phyloP scores from a whole-genome alignment of 1,140 invertebrate genomes.

The Drosophila miranda region DNA sequence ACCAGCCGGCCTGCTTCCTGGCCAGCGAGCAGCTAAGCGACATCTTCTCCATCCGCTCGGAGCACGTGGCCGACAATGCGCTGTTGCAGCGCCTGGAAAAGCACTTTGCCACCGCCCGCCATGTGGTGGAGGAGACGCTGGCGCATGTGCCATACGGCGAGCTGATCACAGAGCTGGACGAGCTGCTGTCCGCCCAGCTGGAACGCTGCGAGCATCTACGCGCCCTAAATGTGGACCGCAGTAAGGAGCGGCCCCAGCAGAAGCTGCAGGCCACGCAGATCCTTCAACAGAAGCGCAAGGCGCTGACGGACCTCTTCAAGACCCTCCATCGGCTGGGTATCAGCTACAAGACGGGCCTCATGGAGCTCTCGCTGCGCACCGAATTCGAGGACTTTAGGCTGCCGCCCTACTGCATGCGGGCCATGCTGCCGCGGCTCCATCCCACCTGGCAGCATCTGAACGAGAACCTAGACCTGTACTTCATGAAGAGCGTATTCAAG shows the following conservation, averaged over 20 bases:
- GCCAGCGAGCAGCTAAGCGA: constrained; percentile 51
- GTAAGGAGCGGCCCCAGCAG: constrained; percentile 88
- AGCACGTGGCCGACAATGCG: constrained; percentile 21
- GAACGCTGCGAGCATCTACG: constrained; percentile 86
- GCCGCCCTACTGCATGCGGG: constrained; percentile 62
- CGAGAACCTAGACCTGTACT: constrained; percentile 78
- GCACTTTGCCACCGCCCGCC: constrained; percentile 85
- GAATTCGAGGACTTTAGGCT: constrained; percentile 75
- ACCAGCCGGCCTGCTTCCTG: constrained; percentile 60
- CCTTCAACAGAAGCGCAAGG: constrained; percentile 91
- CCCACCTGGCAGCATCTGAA: constrained; percentile 56
- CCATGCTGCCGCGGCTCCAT: constrained; percentile 65
- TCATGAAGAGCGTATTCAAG: constrained; percentile 81
- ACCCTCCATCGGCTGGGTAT: constrained; percentile 88
- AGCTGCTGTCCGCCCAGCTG: constrained; percentile 86
- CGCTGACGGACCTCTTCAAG: constrained; percentile 92
- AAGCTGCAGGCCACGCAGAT: constrained; percentile 91
- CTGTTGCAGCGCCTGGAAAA: constrained; percentile 67
- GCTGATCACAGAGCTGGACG: constrained; percentile 85
- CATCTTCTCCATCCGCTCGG: constrained; percentile 36
- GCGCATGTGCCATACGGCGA: constrained; percentile 84
- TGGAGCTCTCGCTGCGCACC: constrained; percentile 82
- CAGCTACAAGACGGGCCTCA: constrained; percentile 90
- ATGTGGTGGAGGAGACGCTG: constrained; percentile 86
- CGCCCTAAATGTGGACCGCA: constrained; percentile 85